Percentiles rank a stretch among this genome's conserved stretches.
These are phyloP conservation scores for Aquatica leii DNA, from an alignment of 2,888 invertebrate species.

Conservation along the genomic window DNA sequence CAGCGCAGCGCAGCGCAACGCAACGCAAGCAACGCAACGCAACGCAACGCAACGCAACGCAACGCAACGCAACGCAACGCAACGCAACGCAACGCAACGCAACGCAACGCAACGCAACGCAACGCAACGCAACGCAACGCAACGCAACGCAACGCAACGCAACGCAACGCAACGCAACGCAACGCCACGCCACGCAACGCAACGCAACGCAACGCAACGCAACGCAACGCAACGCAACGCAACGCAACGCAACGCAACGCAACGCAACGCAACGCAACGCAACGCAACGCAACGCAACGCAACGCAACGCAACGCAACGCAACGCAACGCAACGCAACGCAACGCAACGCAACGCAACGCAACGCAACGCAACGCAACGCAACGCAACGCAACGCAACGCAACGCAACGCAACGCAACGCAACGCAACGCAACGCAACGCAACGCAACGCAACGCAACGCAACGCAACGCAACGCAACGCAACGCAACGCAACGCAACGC, in stretches of 20 bases:
- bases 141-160: background rate
- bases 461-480: background rate
- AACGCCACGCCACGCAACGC: background rate
- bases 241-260: background rate
- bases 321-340: background rate
- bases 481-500: background rate
- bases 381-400: conserved; percentile 1
- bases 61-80: conserved; percentile 4
- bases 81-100: conserved; percentile 4
- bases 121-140: background rate
- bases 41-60: conserved; percentile 4
- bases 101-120: conserved; percentile 3
- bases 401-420: background rate
- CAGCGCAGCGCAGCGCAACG: conserved; percentile 3
- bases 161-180: background rate
- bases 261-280: background rate
- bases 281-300: background rate
- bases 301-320: background rate
- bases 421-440: background rate
- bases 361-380: background rate
- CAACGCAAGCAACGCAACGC: conserved; percentile 6
- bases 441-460: background rate
- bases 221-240: background rate
- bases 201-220: conserved; percentile 2
- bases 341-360: conserved; percentile 1